These are phyloP conservation scores for Plebejus anna DNA, from an alignment of 2,888 invertebrate genomes.

Conservation along the genomic window DNA sequence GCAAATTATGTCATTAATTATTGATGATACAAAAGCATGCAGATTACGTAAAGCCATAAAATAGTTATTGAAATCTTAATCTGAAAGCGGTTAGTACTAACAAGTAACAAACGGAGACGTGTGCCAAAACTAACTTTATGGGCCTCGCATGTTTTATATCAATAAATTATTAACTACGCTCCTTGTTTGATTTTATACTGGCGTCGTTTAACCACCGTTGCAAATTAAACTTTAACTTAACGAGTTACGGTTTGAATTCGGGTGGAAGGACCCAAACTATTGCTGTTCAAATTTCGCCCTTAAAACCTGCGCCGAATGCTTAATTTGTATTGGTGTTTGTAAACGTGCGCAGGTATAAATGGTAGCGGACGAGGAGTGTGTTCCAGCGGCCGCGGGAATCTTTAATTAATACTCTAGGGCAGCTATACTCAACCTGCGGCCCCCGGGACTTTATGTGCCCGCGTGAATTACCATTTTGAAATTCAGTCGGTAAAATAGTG, in stretches of 20 bases:
- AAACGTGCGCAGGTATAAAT: constrained; percentile 55
- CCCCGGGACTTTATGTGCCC: no score
- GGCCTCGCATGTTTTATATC: constrained; percentile 79
- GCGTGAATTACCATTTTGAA: no score
- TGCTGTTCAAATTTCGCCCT: constrained; percentile 61
- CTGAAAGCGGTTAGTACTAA: constrained; percentile 65
- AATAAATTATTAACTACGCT: constrained; percentile 79
- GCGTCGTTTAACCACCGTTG: constrained; percentile 56
- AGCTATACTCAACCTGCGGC: no score
- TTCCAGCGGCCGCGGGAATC: constrained; percentile 66
- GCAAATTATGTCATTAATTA: no score
- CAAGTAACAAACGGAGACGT: constrained; percentile 76
- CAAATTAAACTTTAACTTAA: constrained; percentile 59
- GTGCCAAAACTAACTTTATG: constrained; percentile 78
- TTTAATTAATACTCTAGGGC: constrained; percentile 74
- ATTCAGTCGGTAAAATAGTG: no score
- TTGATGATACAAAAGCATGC: constrained; percentile 1
- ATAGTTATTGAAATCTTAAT: constrained; percentile 60
- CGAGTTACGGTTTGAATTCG: constrained; percentile 59
- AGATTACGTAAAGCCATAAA: constrained; percentile 31
- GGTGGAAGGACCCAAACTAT: constrained; percentile 41
- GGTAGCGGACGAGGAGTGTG: constrained; percentile 42
- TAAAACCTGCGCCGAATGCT: constrained; percentile 57
- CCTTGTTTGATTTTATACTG: constrained; percentile 75
- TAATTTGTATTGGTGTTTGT: constrained; percentile 59